Evolutionary conservation across 2,797 vertebrate genomes (phyloP).

Genomic region (Tokudaia tokunoshimensis): DNA sequence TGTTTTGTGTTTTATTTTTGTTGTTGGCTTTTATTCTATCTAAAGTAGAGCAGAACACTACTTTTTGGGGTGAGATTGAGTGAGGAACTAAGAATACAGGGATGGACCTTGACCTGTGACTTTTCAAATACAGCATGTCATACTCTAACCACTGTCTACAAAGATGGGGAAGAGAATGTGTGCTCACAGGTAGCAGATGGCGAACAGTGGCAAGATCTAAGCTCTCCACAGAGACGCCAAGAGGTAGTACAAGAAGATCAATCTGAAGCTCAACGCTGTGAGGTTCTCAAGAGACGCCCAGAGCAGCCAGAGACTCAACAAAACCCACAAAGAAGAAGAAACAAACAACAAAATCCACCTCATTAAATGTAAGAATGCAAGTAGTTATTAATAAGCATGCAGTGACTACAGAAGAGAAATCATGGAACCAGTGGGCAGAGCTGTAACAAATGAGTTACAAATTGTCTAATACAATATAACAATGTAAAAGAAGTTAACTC

Average conservation of each 20-base stretch:
- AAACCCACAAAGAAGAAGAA: conserved; percentile 20
- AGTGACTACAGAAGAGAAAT: neutral
- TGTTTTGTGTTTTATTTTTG: neutral
- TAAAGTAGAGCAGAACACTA: conserved; percentile 43
- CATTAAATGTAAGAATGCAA: neutral
- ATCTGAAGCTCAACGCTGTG: neutral
- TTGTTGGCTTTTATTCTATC: neutral
- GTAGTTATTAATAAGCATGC: neutral
- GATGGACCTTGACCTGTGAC: neutral
- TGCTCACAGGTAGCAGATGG: neutral
- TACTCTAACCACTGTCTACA: neutral
- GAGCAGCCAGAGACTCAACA: neutral
- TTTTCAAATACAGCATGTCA: neutral
- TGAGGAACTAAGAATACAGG: neutral
- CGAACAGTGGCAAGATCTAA: neutral
- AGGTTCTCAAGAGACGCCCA: neutral
- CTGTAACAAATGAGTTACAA: neutral
- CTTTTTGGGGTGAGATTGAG: neutral
- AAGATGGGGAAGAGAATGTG: neutral
- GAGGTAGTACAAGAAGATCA: neutral
- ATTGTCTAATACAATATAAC: neutral
- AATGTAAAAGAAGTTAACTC: neutral
- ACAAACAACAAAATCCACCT: neutral
- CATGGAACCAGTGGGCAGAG: neutral
- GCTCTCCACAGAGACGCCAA: conserved; percentile 15